Percentiles rank a stretch among this genome's conserved stretches.
These are phyloP conservation scores for Actinopyga echinites DNA, from an alignment of 53 echinoderm and acorn worm genomes.

Conservation along the genomic window DNA sequence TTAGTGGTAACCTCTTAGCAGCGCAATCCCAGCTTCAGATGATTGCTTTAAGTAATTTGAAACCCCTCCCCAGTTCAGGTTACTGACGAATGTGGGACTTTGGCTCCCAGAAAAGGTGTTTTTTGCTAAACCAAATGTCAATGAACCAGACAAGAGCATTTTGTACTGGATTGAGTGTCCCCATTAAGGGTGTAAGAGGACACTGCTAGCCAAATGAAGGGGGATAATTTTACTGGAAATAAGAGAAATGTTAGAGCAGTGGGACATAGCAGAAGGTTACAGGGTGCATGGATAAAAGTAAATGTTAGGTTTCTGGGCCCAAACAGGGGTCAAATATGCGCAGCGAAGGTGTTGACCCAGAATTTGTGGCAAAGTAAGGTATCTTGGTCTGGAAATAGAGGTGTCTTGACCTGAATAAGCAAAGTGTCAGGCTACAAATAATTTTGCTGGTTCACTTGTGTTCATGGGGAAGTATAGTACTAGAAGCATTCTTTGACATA, in stretches of 20 bases:
- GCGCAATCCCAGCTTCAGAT: slow-evolving; percentile 28
- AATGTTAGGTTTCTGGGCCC: slow-evolving; percentile 53
- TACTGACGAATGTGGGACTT: slow-evolving; percentile 47
- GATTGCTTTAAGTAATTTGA: slow-evolving; percentile 42
- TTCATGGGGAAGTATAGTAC: too few species aligned
- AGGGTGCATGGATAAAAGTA: slow-evolving; percentile 34
- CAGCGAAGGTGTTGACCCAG: slow-evolving; percentile 41
- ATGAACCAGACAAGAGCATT: slow-evolving; percentile 40
- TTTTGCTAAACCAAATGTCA: slow-evolving; percentile 50
- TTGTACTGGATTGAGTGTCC: slow-evolving; percentile 43
- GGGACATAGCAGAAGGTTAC: slow-evolving; percentile 44
- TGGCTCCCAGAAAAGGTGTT: slow-evolving; percentile 47
- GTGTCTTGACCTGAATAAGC: slow-evolving; percentile 36
- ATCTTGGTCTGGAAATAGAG: slow-evolving; percentile 19
- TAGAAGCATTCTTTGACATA: too few species aligned
- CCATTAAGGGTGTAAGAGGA: slow-evolving; percentile 50
- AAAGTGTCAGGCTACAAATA: too few species aligned
- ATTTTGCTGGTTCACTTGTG: too few species aligned
- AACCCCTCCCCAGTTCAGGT: slow-evolving; percentile 51
- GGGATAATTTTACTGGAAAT: slow-evolving; percentile 40
- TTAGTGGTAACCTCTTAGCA: slow-evolving; percentile 42
- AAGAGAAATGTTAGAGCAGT: slow-evolving; percentile 40
- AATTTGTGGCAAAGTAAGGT: slow-evolving; percentile 1
- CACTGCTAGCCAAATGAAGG: slow-evolving; percentile 52
- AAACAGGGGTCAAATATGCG: slow-evolving; percentile 45